A percentile compares a stretch with the other conserved stretches of the same genome.
Evolutionary conservation across 2,888 invertebrate genomes (phyloP).

Genomic region (Clusia tigrina): DNA sequence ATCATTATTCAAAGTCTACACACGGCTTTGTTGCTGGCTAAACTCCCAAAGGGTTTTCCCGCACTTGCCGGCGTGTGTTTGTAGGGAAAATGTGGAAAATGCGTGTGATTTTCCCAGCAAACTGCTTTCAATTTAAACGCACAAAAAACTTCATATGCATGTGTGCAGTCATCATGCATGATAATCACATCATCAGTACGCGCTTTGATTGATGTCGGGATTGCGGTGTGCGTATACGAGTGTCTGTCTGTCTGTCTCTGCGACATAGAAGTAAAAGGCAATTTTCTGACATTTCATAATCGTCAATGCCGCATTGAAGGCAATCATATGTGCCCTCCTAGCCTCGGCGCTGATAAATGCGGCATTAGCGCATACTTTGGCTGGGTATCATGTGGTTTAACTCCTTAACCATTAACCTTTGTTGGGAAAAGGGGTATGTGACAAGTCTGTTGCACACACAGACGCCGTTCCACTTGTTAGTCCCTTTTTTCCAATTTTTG

Average conservation of each 20-base stretch:
- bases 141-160: constrained; percentile 50
- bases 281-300: constrained; percentile 32
- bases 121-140: constrained; percentile 55
- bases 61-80: background rate
- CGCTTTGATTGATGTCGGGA: constrained; percentile 52
- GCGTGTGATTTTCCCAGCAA: constrained; percentile 30
- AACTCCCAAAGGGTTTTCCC: constrained; percentile 33
- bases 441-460: background rate
- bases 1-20: constrained; percentile 19
- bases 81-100: background rate
- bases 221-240: constrained; percentile 47
- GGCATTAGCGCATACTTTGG: constrained; percentile 24
- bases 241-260: constrained; percentile 15
- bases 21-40: constrained; percentile 23
- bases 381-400: constrained; percentile 53
- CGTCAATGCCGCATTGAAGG: constrained; percentile 15
- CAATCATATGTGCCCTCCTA: constrained; percentile 2
- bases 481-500: constrained; percentile 30
- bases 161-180: constrained; percentile 41
- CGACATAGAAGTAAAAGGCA: background rate
- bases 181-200: constrained; percentile 50
- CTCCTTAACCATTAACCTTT: constrained; percentile 44
- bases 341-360: constrained; percentile 19
- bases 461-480: constrained; percentile 1
- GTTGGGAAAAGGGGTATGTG: constrained; percentile 23